Evolutionary conservation across 2,888 invertebrate genomes (phyloP).

Genomic region (Himalopsyche tibetana): DNA sequence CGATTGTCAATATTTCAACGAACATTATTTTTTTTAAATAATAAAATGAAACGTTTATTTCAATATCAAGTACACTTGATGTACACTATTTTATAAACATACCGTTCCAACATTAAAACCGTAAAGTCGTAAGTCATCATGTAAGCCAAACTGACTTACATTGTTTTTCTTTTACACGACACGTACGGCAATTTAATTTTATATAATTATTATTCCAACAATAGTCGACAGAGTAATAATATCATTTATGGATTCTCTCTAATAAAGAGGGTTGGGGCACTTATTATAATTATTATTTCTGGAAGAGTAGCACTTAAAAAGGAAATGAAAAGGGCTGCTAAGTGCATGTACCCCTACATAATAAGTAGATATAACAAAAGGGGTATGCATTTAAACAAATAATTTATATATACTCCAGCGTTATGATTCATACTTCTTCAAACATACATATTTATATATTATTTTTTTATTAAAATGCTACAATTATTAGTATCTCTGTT

Average conservation of each 20-base stretch:
- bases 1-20: no score
- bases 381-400: constrained; percentile 43
- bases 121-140: no score
- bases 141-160: no score
- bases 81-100: no score
- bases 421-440: constrained; percentile 29
- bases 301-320: constrained; percentile 37
- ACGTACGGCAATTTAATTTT: not conserved
- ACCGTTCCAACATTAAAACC: no score
- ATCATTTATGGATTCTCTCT: constrained; percentile 40
- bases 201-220: not conserved
- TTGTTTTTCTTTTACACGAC: no score
- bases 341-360: constrained; percentile 32
- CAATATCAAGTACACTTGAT: no score
- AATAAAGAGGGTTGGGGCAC: constrained; percentile 3
- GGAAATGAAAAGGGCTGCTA: constrained; percentile 11
- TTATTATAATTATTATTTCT: constrained; percentile 35
- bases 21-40: no score
- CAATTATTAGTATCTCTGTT: no score
- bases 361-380: constrained; percentile 32
- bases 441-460: no score
- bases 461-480: not conserved
- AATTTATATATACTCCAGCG: not conserved
- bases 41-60: no score
- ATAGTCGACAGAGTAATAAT: constrained; percentile 17